Evolutionary conservation across 2,113 vertebrate species (phyloP), one percentile per base, ranked within the genome.

Genomic region (Gavialis gangeticus): DNA sequence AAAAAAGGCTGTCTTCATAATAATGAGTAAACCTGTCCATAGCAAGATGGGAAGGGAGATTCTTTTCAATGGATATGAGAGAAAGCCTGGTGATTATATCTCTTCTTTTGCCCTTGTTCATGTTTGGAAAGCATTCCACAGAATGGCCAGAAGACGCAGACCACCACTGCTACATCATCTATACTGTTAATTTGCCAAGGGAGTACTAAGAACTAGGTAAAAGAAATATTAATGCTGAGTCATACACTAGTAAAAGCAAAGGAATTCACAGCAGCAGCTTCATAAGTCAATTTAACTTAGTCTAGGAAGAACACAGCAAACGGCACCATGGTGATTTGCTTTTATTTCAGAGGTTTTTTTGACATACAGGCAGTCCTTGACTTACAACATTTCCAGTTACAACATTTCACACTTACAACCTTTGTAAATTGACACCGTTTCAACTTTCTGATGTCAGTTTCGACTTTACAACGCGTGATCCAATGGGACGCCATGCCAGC

Each of bases 211-310:
- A 93, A 63, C 60, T 88, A 28, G 81, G 84, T 94, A 81, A 84
- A 78, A 88, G 95, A 95, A 96, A 91, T 95, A 92, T 91, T 92
- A 91, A 93, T 79, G 64, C 92, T 95, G 94, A 96, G 75, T 91
- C 89, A 86, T 85, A 75, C 84, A 89, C 85, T 85, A 96, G 58
- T 96, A 97, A 95, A 93, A 93, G 5, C 56, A 94, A 92, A 93
- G 64, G 96, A 96, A 96, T 96, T 84, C 60, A 92, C 46, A 87
- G 82, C 91, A 87, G 28, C 89, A 93, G 83, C 75, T 93, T 77
- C 89, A 95, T n/a, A 27, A 92, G 91, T 92, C 80, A 87, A 88
- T 95, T 95, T 85, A 92, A 80, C 80, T 89, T 87, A 84, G 28
- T 34, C 85, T 85, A 75, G 84, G 79, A 75, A 82, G 54, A 67